Conservation (phyloP, 1,140 invertebrate genomes). For the Panulirus ornatus region DNA sequence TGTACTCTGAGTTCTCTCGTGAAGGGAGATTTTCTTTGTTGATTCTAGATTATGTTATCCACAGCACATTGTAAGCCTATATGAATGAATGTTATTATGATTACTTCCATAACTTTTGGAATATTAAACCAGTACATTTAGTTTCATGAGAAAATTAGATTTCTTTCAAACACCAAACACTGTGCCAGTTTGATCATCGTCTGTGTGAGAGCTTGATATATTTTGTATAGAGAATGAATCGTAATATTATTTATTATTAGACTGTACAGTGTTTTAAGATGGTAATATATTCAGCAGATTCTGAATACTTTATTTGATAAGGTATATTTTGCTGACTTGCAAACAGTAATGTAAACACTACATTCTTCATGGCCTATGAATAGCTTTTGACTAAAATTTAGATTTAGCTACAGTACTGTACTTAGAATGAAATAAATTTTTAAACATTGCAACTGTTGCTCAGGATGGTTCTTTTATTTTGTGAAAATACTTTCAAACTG, state of each 20-base stretch:
- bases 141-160: neutral
- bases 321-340: neutral
- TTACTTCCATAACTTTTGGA: neutral
- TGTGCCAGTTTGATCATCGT: slow-evolving; percentile 8
- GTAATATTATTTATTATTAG: neutral
- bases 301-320: neutral
- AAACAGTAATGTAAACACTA: neutral
- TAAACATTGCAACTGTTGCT: no score
- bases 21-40: neutral
- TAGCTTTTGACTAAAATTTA: neutral
- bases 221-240: slow-evolving; percentile 11
- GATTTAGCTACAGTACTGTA: neutral
- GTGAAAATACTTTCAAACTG: no score
- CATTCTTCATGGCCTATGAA: neutral
- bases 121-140: neutral
- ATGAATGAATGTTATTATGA: neutral
- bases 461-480: no score
- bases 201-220: slow-evolving; percentile 8
- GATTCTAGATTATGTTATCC: slow-evolving; percentile 1
- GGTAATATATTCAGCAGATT: neutral
- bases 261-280: neutral
- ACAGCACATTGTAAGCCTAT: neutral
- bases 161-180: neutral
- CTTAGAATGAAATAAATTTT: no score
- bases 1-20: slow-evolving; percentile 79